These are phyloP conservation scores for Oncorhynchus keta DNA, from an alignment of 2,113 vertebrate genomes.

Conservation along the genomic window DNA sequence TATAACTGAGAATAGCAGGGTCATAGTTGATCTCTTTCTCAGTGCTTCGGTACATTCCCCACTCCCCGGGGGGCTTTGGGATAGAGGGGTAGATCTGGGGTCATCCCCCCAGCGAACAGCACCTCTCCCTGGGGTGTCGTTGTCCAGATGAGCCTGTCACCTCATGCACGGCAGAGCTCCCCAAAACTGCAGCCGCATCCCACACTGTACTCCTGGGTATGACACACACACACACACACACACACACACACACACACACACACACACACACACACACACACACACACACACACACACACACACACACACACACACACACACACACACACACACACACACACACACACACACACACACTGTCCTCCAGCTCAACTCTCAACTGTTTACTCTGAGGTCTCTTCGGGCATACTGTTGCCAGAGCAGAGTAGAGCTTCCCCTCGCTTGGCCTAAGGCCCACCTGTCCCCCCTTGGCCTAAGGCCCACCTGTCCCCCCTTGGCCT, in stretches of 20 bases:
- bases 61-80: slow-evolving; percentile 21
- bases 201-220: too few species aligned
- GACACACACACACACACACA: background rate
- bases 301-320: background rate
- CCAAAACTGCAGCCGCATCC: slow-evolving; percentile 5
- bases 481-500: too few species aligned
- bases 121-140: slow-evolving; percentile 36
- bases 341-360: background rate
- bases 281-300: background rate
- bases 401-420: slow-evolving; percentile 37
- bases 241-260: background rate
- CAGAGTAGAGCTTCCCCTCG: slow-evolving; percentile 22
- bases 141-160: slow-evolving; percentile 41
- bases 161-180: background rate
- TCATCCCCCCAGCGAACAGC: slow-evolving; percentile 30
- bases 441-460: background rate
- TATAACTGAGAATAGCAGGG: background rate
- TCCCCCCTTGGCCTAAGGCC: background rate
- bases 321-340: slow-evolving; percentile 4
- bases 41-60: slow-evolving; percentile 34
- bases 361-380: slow-evolving; percentile 26
- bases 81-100: slow-evolving; percentile 19
- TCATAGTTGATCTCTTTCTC: background rate
- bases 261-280: background rate
- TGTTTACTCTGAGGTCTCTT: slow-evolving; percentile 47